Evolutionary conservation across 2,113 vertebrate genomes (phyloP).

Genomic region (Micronycteris hirsuta): DNA sequence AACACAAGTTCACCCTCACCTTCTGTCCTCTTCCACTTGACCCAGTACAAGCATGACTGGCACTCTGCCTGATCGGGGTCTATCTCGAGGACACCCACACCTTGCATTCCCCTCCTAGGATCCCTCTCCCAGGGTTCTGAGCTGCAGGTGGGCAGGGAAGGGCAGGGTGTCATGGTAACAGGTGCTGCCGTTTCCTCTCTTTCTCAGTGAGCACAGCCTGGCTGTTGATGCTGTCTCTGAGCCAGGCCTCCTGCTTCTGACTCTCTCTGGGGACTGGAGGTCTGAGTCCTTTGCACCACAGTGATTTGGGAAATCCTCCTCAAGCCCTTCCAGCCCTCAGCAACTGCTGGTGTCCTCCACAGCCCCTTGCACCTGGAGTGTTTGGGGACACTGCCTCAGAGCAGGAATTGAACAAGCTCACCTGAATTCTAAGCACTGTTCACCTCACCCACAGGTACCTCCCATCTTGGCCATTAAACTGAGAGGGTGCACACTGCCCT

Average conservation of each 20-base stretch:
- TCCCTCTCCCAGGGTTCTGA: not conserved
- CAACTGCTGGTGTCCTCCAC: not conserved
- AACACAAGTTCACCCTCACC: not conserved
- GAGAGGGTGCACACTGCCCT: not conserved
- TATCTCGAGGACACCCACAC: not conserved
- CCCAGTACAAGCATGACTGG: not conserved
- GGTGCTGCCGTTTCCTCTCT: not conserved
- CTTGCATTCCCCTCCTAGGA: not conserved
- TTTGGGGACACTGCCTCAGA: not conserved
- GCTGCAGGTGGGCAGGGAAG: not conserved
- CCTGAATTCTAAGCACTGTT: not conserved
- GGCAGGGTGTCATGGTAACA: not conserved
- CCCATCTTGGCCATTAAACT: not conserved
- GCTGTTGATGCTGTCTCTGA: too few species aligned
- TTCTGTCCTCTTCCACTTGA: not conserved
- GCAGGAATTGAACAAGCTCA: not conserved
- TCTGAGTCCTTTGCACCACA: not conserved
- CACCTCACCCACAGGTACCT: not conserved
- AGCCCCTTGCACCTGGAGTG: not conserved
- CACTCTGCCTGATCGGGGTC: fast-evolving
- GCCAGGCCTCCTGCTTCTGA: not conserved
- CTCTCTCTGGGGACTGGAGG: not conserved
- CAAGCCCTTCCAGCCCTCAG: not conserved
- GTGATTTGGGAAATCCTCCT: not conserved
- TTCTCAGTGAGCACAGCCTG: too few species aligned